Conservation (phyloP, 30 jellyfish, hydroid and myxozoan genomes). For the Rhopilema esculentum region DNA sequence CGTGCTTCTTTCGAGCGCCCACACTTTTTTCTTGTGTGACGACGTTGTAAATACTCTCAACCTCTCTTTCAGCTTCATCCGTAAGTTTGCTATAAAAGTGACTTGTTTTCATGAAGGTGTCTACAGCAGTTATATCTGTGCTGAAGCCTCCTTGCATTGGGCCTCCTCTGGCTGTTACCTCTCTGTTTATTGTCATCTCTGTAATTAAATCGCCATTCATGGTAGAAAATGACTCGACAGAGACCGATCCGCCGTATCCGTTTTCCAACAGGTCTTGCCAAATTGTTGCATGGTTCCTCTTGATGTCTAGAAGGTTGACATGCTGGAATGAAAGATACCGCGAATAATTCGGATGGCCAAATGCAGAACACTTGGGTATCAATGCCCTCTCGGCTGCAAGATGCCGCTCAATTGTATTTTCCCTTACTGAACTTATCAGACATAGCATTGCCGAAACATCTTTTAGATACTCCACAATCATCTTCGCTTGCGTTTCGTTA, state of each 20-base stretch:
- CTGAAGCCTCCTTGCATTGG: constrained; percentile 64
- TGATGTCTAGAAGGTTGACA: constrained; percentile 9
- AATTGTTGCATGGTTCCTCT: constrained; percentile 23
- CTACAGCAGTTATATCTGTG: constrained; percentile 20
- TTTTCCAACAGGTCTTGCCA: constrained; percentile 46
- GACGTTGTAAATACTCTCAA: too few relatives aligned
- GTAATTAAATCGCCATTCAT: constrained; percentile 63
- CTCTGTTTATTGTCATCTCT: constrained; percentile 65
- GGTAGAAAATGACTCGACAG: constrained; percentile 62
- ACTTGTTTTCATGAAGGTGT: too few relatives aligned
- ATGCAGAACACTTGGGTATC: constrained; percentile 45
- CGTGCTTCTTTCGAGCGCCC: constrained; percentile 57
- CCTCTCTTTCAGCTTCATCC: too few relatives aligned
- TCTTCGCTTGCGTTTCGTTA: too few relatives aligned
- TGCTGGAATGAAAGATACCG: constrained; percentile 62
- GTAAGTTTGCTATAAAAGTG: too few relatives aligned
- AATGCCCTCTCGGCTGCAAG: constrained; percentile 42
- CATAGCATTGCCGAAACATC: too few relatives aligned
- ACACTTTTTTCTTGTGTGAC: constrained; percentile 39
- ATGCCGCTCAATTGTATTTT: constrained; percentile 53
- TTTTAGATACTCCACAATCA: too few relatives aligned
- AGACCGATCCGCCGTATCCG: constrained; percentile 56
- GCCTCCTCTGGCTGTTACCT: constrained; percentile 59
- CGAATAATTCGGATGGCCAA: constrained; percentile 36
- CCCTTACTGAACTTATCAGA: too few relatives aligned